Percentiles rank a stretch among this genome's conserved stretches.
Evolutionary conservation across 2,888 invertebrate genomes (phyloP).

Genomic region (Caenorhabditis plicata): DNA sequence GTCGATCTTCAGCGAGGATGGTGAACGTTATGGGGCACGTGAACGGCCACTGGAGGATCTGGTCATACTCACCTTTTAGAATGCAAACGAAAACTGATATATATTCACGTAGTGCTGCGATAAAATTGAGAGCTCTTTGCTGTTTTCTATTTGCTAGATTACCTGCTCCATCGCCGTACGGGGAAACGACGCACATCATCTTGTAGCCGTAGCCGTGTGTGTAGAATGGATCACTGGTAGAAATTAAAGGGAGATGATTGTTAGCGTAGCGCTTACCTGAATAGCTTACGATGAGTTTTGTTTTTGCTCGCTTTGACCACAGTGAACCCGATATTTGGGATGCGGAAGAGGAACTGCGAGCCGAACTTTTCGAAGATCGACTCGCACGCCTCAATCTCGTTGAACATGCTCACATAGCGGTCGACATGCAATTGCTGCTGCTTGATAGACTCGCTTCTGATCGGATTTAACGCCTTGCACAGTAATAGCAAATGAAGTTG

Average conservation of each 20-base stretch:
- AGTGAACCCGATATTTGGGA: conserved; percentile 23
- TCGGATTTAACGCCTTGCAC: conserved; percentile 22
- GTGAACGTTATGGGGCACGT: conserved; percentile 20
- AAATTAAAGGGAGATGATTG: too few species aligned
- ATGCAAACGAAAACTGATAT: conserved; percentile 25
- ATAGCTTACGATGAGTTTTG: conserved; percentile 16
- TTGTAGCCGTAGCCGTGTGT: conserved; percentile 26
- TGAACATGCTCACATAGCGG: conserved; percentile 15
- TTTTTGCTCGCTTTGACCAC: conserved; percentile 26
- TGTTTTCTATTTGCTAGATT: not conserved
- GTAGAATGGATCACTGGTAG: conserved; percentile 29
- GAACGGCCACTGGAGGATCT: conserved; percentile 27
- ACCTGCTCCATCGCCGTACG: conserved; percentile 29
- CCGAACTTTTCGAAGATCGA: conserved; percentile 21
- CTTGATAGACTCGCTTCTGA: conserved; percentile 10
- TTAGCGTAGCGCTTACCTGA: too few species aligned
- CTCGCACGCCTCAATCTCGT: conserved; percentile 11
- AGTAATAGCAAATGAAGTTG: conserved; percentile 23
- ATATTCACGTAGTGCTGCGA: conserved; percentile 28
- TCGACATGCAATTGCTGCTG: conserved; percentile 21
- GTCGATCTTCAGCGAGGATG: conserved; percentile 11
- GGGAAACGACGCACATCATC: conserved; percentile 23
- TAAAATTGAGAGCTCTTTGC: not conserved
- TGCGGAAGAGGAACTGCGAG: conserved; percentile 22
- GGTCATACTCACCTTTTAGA: conserved; percentile 27